These are phyloP conservation scores for Pipra filicauda DNA, from an alignment of 2,113 vertebrate genomes.

Conservation along the genomic window DNA sequence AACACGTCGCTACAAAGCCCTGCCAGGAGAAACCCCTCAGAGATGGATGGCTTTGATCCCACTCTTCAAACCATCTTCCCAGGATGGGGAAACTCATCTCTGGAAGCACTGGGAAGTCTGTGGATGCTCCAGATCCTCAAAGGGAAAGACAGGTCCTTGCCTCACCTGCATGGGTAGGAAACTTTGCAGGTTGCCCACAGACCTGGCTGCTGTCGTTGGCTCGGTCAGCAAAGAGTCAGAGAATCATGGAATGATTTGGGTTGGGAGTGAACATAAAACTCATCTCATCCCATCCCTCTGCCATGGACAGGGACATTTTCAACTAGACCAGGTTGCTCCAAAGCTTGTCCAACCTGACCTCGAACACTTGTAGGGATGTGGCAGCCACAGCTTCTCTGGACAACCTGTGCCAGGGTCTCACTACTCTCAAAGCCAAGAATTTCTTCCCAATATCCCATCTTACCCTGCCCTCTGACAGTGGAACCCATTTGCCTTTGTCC, in stretches of 20 bases:
- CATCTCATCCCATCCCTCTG: neutral
- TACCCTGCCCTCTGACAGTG: neutral
- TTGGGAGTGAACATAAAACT: neutral
- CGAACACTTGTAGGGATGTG: neutral
- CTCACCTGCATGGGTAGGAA: accelerated
- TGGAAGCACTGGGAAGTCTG: neutral
- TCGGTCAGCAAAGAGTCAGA: neutral
- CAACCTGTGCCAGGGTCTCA: accelerated
- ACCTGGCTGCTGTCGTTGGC: neutral
- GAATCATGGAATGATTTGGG: neutral
- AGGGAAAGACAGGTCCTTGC: neutral
- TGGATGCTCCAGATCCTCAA: neutral
- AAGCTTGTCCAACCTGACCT: neutral
- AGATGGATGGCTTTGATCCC: neutral
- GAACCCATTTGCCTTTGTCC: neutral
- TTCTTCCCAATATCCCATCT: neutral
- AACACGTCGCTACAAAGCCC: accelerated
- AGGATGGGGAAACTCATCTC: accelerated
- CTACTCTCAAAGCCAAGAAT: accelerated
- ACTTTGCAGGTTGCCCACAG: neutral
- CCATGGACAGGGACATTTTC: neutral
- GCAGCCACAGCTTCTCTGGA: neutral
- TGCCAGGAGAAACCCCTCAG: neutral
- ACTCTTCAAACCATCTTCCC: neutral
- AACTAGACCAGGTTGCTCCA: accelerated